A percentile compares a stretch with the other conserved stretches of the same genome.
Conservation (phyloP, 1,140 invertebrate species). For the Sycophila sp. region DNA sequence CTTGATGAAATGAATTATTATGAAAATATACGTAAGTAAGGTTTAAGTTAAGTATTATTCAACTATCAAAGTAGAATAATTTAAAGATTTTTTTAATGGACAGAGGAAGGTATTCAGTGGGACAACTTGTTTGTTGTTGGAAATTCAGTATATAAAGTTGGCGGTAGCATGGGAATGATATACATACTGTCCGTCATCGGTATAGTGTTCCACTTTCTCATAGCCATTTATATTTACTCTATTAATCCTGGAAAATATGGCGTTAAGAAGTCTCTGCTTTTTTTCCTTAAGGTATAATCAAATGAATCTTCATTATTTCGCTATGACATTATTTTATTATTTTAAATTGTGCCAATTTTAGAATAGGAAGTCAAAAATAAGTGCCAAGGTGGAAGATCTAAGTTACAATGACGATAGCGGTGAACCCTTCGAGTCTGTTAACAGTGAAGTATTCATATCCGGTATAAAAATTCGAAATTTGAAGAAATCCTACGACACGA, state of each 20-base stretch:
- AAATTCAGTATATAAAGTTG: constrained; percentile 67
- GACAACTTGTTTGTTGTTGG: constrained; percentile 63
- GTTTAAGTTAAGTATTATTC: not conserved
- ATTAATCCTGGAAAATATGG: constrained; percentile 69
- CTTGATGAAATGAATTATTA: constrained; percentile 33
- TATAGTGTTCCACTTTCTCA: constrained; percentile 59
- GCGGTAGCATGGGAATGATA: constrained; percentile 59
- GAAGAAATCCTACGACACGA: constrained; percentile 56
- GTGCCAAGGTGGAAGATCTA: constrained; percentile 43
- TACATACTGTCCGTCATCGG: constrained; percentile 65
- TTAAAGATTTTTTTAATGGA: constrained; percentile 56
- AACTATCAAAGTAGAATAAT: constrained; percentile 22
- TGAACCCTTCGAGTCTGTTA: constrained; percentile 55
- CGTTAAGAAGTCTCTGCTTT: constrained; percentile 67
- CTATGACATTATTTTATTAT: constrained; percentile 28
- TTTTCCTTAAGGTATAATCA: constrained; percentile 61
- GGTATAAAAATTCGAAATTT: constrained; percentile 61
- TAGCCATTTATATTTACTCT: constrained; percentile 68
- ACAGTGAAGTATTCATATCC: constrained; percentile 42
- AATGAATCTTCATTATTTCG: not conserved
- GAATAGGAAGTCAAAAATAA: constrained; percentile 51
- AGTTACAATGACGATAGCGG: constrained; percentile 43
- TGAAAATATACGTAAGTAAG: constrained; percentile 16
- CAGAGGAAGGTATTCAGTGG: constrained; percentile 71
- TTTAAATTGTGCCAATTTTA: no score